Conservation (phyloP, 2,113 vertebrate species). For the Phaetusa simplex region DNA sequence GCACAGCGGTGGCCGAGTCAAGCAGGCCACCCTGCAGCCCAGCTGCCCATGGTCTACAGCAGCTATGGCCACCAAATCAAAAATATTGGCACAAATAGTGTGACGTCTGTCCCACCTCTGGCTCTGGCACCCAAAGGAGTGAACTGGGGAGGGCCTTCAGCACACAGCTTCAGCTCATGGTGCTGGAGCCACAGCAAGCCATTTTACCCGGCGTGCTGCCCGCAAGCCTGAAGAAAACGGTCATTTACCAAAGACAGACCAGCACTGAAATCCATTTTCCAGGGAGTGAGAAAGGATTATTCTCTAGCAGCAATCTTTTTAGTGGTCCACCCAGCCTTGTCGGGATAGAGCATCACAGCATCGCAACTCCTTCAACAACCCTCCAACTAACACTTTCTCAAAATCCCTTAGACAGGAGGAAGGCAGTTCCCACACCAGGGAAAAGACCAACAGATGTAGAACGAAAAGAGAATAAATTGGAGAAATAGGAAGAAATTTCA, state of each 20-base stretch:
- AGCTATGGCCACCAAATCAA: neutral
- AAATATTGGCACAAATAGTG: rapidly evolving
- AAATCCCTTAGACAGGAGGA: neutral
- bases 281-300: neutral
- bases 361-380: neutral
- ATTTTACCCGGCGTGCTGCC: neutral
- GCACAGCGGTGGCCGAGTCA: neutral
- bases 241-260: neutral
- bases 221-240: neutral
- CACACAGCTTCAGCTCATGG: rapidly evolving
- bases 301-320: neutral
- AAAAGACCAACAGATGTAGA: neutral
- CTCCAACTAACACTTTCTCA: neutral
- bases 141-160: neutral
- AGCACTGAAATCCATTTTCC: neutral
- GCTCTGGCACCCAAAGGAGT: neutral
- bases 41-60: neutral
- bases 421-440: neutral
- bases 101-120: neutral
- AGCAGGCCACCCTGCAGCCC: neutral
- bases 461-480: neutral
- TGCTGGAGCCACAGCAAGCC: neutral
- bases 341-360: neutral
- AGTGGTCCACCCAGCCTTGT: neutral
- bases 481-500: neutral